phyloP scores from a whole-genome alignment of 2,797 vertebrate genomes.

The Eremophila alpestris region DNA sequence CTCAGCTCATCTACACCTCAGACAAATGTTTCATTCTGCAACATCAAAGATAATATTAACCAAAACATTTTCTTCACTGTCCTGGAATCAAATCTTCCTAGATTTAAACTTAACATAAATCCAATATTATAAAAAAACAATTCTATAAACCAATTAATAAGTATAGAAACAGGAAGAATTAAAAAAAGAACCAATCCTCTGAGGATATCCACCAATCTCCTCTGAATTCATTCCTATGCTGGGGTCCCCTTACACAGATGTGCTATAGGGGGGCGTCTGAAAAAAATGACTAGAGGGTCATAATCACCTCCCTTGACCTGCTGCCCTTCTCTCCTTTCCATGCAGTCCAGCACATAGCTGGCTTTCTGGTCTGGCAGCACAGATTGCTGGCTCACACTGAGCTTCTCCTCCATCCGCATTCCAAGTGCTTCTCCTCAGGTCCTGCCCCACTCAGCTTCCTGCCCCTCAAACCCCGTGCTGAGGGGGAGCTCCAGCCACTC shows the following conservation, averaged over 20 bases:
- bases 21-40: background rate
- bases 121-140: background rate
- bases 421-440: background rate
- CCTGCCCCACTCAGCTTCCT: background rate
- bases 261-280: too few species aligned
- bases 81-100: background rate
- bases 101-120: background rate
- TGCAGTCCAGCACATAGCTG: background rate
- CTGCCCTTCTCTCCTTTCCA: too few species aligned
- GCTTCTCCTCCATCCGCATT: background rate
- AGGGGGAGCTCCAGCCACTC: too few species aligned
- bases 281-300: background rate
- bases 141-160: background rate
- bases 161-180: background rate
- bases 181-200: fast-evolving
- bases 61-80: background rate
- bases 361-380: background rate
- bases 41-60: background rate
- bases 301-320: background rate
- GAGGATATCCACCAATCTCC: too few species aligned
- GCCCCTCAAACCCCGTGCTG: too few species aligned
- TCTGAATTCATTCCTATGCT: background rate
- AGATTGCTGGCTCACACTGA: too few species aligned
- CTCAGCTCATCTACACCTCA: background rate
- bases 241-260: background rate